Evolutionary conservation across 64 coral and sea anemone genomes (phyloP), one percentile per base, ranked within the genome.

Genomic region (Actinia tenebrosa): DNA sequence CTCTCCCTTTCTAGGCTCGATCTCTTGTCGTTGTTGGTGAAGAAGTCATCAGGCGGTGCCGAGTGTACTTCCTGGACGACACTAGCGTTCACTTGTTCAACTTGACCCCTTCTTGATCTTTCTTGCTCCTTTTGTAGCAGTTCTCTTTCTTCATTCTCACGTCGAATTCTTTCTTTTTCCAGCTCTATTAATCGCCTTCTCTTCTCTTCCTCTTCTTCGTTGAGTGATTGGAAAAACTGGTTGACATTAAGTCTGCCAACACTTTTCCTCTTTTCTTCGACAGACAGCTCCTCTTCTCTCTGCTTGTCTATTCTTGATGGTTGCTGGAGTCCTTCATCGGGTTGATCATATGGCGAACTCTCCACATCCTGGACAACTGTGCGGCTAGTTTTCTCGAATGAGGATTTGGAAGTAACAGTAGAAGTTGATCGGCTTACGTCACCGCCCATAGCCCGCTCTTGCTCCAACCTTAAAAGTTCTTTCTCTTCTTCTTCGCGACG

Each of bases 231-330:
- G 47, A 56, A 46, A 25, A 19, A 46, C 25, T 84, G 30, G 52
- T 56, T 56, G 10, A 84, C 45, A 56, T 84, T 52, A 56, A 84
- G 82, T 16, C 47, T 84, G 13, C 58, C 52, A 56, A 84, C 46
- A n/a, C 25, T 84, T 23, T 84, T 84, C 15, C n/a, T 52, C 25
- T 61, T 55, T 53, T 84, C 82, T 58, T 84, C 82, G 45, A 47
- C 43, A 37, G 79, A 81, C 37, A 81, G 3, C 79, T 18, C 42
- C 79, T 81, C 79, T 54, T 81, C 79, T 81, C 79, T 81, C 37
- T 47, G 42, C 13, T 45, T 14, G 44, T 81, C 79, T 47, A 81
- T 45, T 37, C 43, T 69, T n/a, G 64, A 69, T 69, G 64, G 64
- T 9, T 69, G n/a, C 64, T 69, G 19, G n/a, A 20, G 3, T 6